Evolutionary conservation across 2,797 vertebrate genomes (phyloP).

Genomic region (Enteromius viviparus): DNA sequence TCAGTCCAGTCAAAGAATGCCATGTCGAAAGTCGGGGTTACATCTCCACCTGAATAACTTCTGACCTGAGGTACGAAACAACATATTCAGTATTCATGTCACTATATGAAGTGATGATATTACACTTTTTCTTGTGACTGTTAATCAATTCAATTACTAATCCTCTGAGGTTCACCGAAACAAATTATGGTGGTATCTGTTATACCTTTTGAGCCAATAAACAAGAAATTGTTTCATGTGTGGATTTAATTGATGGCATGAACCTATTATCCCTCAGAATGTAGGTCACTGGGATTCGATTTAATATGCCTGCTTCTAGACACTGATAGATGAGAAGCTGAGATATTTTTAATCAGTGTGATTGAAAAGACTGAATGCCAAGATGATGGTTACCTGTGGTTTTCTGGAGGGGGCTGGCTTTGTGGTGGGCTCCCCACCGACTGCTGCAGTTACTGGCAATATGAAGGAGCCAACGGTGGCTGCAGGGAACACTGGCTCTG

Average conservation of each 20-base stretch:
- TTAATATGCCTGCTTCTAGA: background rate
- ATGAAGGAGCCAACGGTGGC: background rate
- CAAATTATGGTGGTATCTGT: background rate
- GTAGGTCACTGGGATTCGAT: background rate
- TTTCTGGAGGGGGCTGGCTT: constrained; percentile 4
- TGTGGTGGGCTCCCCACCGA: background rate
- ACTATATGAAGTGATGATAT: background rate
- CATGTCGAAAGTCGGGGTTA: constrained; percentile 83
- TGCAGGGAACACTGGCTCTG: constrained; percentile 16
- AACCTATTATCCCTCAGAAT: constrained; percentile 25
- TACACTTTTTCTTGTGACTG: background rate
- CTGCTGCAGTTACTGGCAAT: background rate
- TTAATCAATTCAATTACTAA: constrained; percentile 4
- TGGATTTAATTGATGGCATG: constrained; percentile 21
- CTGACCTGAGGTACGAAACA: constrained; percentile 29
- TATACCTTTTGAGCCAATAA: background rate
- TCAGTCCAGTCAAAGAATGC: constrained; percentile 84
- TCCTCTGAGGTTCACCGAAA: background rate
- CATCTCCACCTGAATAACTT: constrained; percentile 71
- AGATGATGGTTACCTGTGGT: constrained; percentile 43
- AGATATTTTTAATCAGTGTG: constrained; percentile 22
- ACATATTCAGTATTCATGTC: background rate
- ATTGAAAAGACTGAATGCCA: constrained; percentile 43
- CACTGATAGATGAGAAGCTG: background rate
- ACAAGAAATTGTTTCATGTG: background rate